Base-by-base conservation (phyloP, 35 echinoderm and acorn worm species). In the Ophiothrix spiculata region DNA sequence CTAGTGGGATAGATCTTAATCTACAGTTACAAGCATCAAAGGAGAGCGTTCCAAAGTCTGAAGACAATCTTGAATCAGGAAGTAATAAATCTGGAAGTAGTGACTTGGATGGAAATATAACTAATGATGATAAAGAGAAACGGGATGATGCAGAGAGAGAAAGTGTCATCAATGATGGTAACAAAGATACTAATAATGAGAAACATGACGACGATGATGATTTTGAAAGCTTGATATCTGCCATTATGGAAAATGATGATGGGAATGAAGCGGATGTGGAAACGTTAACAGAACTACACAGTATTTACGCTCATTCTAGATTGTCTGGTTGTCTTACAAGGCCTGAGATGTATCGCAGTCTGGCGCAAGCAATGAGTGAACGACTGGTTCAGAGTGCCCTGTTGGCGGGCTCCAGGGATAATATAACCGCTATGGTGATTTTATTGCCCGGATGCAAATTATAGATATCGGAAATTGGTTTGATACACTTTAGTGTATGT, bases 201-300 rank as follows among this genome's bases (percentile, higher is more conserved):
- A n/a, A n/a, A n/a, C n/a, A n/a, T n/a, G 86, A 87, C 34, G 84
- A 60, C 1, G 64, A 84, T 37, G 87, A 85, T 15, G 94, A 93
- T 49, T 97, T 97, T 88, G 94, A 93, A 40, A 97, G 91, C 56
- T 82, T 97, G 84, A 83, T 93, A 1, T 97, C 94, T 3, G 88
- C 91, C 1, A 60, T 97, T 3, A 81, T 87, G 64, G 92, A 94
- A 31, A 87, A 90, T 42, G 88, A 94, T 45, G 95, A 99, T 29
- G 92, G 96, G 0, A 88, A 94, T 75, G 96, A 99, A 25, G 92
- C 92, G 4, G 96, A 99, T 40, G 56, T 99, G 33, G 96, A 99
- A 38, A 99, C 96, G 14, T 6, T 99, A 39, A 99, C 96, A 36
- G 92, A 99, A 49, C 74, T 94, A 33, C 96, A 99, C 28, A 94